These are phyloP conservation scores for Puffinus mauretanicus DNA, from an alignment of 2,113 vertebrate species.

Conservation along the genomic window DNA sequence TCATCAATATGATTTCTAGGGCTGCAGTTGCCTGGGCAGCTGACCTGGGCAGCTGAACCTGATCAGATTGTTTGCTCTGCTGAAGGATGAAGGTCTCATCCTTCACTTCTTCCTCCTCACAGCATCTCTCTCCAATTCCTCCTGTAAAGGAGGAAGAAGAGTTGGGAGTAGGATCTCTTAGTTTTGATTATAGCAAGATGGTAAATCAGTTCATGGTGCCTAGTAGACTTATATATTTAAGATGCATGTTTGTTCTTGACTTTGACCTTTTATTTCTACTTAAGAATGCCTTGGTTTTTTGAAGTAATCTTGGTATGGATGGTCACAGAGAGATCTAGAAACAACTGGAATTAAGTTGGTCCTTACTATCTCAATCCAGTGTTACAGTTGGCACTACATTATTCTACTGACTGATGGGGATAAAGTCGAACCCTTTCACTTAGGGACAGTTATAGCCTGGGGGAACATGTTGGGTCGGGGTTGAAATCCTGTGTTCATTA, in stretches of 20 bases:
- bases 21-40: not conserved
- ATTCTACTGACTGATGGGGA: not conserved
- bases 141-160: not conserved
- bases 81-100: not conserved
- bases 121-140: not conserved
- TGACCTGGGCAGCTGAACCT: not conserved
- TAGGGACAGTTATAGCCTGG: not conserved
- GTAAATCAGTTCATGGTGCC: not conserved
- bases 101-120: not conserved
- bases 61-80: not conserved
- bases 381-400: not conserved
- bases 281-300: not conserved
- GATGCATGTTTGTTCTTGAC: not conserved
- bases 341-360: not conserved
- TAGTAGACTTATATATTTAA: not conserved
- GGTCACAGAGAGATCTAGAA: not conserved
- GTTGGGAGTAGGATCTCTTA: not conserved
- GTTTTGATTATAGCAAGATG: not conserved
- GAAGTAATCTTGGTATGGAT: not conserved
- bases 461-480: fast-evolving
- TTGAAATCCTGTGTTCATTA: not conserved
- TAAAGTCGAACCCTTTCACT: not conserved
- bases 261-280: not conserved
- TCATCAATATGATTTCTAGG: not conserved
- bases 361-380: not conserved